phyloP scores from a whole-genome alignment of 2,888 invertebrate genomes.

The Biston betularia region DNA sequence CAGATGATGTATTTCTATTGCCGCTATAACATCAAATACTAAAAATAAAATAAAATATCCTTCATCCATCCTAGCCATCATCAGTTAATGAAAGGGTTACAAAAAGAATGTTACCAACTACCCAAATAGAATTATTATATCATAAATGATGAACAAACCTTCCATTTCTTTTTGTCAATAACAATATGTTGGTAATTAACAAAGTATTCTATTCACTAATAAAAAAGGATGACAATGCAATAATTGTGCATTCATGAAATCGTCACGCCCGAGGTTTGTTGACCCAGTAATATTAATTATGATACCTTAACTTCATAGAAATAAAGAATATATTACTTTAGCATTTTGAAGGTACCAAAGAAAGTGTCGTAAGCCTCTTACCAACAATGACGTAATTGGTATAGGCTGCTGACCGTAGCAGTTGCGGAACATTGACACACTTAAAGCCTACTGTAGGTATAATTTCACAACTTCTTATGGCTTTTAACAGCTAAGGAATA shows the following conservation, averaged over 20 bases:
- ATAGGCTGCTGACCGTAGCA: constrained; percentile 56
- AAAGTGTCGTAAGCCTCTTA: constrained; percentile 60
- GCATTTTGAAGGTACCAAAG: constrained; percentile 34
- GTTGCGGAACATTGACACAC: constrained; percentile 64
- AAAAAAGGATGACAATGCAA: constrained; percentile 46
- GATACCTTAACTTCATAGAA: rapidly evolving
- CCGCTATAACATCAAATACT: too few species aligned
- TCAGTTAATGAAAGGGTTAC: too few species aligned
- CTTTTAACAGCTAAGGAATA: constrained; percentile 26
- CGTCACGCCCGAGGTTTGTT: constrained; percentile 50
- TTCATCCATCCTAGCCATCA: too few species aligned
- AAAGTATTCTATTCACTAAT: constrained; percentile 18
- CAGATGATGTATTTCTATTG: too few species aligned
- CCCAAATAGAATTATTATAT: too few species aligned
- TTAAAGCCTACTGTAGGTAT: constrained; percentile 51
- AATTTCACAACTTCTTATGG: constrained; percentile 43
- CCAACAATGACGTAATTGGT: constrained; percentile 61
- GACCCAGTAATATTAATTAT: constrained; percentile 41
- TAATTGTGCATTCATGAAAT: constrained; percentile 36
- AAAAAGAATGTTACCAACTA: too few species aligned
- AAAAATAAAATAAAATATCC: too few species aligned
- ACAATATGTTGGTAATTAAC: neutral
- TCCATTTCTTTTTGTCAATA: neutral
- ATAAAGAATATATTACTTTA: constrained; percentile 43
- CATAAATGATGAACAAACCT: too few species aligned